These are phyloP conservation scores for Columba janthina DNA, from an alignment of 2,113 vertebrate genomes.

Conservation along the genomic window DNA sequence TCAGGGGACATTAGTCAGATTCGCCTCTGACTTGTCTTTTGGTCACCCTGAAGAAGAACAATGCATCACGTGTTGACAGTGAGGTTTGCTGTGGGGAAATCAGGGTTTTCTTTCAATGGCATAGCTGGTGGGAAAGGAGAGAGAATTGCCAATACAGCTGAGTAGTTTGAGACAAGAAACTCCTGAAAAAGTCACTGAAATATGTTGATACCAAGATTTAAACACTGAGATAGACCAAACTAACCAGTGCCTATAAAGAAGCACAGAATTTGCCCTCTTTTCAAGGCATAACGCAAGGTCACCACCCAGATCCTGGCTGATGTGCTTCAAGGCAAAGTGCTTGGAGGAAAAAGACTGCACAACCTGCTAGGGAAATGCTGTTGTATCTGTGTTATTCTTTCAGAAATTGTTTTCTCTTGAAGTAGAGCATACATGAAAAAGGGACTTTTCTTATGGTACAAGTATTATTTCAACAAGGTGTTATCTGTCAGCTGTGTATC, in stretches of 20 bases:
- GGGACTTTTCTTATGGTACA: neutral
- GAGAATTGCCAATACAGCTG: neutral
- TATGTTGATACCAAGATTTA: neutral
- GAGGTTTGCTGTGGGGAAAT: neutral
- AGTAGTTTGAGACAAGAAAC: neutral
- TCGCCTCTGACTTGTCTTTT: neutral
- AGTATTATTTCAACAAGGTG: neutral
- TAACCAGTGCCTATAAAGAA: neutral
- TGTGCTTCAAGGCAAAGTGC: neutral
- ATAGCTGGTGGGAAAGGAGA: neutral
- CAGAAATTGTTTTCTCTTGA: neutral
- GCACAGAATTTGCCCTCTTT: neutral
- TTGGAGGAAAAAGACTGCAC: neutral
- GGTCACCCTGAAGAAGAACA: slow-evolving; percentile 19
- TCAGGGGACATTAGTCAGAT: slow-evolving; percentile 28
- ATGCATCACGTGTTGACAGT: neutral
- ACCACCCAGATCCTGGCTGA: neutral
- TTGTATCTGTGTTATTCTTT: neutral
- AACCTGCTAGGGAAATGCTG: neutral
- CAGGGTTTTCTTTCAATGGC: neutral
- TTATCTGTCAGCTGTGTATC: neutral
- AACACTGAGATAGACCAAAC: neutral
- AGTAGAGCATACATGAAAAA: neutral
- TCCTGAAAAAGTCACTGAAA: neutral
- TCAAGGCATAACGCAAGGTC: neutral